Conservation (phyloP, 2,113 vertebrate genomes). For the Carassius gibelio region DNA sequence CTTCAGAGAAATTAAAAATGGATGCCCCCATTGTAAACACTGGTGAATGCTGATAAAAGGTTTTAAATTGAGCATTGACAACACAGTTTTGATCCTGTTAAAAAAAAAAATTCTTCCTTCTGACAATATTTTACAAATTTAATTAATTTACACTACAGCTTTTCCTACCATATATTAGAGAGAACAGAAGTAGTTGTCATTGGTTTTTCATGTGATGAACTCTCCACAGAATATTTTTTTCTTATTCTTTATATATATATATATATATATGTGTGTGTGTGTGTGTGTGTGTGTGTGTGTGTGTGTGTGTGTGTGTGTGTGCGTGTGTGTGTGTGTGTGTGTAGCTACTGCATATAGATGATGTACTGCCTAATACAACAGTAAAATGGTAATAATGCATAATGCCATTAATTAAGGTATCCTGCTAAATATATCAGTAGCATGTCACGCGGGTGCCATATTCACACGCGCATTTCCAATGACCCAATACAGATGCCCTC, state of each 20-base stretch:
- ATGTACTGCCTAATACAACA: background rate
- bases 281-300: too few species aligned
- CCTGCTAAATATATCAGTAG: background rate
- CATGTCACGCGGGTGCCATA: background rate
- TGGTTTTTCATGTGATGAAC: too few species aligned
- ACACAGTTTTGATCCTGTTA: conserved; percentile 24
- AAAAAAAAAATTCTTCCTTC: background rate
- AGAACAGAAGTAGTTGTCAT: too few species aligned
- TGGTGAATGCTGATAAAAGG: conserved; percentile 47
- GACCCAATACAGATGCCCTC: background rate
- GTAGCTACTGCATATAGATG: too few species aligned
- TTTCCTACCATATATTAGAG: too few species aligned
- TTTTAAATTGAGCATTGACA: conserved; percentile 49
- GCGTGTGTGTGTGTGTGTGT: too few species aligned
- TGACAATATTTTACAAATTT: background rate
- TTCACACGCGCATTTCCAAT: background rate
- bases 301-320: too few species aligned
- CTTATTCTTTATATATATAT: too few species aligned
- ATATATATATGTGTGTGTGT: too few species aligned
- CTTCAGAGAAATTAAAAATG: conserved; percentile 55
- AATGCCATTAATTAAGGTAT: background rate
- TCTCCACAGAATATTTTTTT: too few species aligned
- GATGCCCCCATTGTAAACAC: conserved; percentile 51
- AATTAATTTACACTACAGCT: too few species aligned
- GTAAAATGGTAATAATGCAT: background rate